phyloP scores from a whole-genome alignment of 2,888 invertebrate genomes.

The Quadroppia sp. region DNA sequence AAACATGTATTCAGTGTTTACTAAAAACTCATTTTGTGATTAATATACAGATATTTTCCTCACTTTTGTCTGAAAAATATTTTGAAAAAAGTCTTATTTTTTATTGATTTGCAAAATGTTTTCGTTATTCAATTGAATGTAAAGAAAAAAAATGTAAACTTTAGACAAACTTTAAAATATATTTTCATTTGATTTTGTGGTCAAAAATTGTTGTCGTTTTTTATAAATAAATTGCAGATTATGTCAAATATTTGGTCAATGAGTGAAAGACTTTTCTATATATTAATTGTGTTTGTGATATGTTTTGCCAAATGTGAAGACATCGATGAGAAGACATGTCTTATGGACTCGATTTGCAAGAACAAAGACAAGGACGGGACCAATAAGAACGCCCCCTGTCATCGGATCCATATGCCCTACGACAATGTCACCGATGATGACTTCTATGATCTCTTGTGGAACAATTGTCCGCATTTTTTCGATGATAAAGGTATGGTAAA shows the following conservation, averaged over 20 bases:
- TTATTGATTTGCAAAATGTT: not conserved
- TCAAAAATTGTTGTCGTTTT: not conserved
- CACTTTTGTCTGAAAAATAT: not conserved
- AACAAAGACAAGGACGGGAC: constrained; percentile 3
- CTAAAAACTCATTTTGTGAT: not conserved
- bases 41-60: not conserved
- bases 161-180: not conserved
- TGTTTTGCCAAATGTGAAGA: not conserved
- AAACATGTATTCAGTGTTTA: not conserved
- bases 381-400: constrained; percentile 25
- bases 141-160: not conserved
- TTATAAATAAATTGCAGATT: not conserved
- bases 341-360: constrained; percentile 28
- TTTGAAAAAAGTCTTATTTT: not conserved
- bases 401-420: constrained; percentile 35
- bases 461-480: constrained; percentile 39
- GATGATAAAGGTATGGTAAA: constrained; percentile 39
- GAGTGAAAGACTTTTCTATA: not conserved
- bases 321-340: not conserved
- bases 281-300: not conserved
- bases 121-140: not conserved
- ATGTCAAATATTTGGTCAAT: not conserved
- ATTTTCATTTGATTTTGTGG: not conserved
- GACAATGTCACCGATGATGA: constrained; percentile 35
- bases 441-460: constrained; percentile 38